Percentiles rank a stretch among this genome's conserved stretches.
Conservation (phyloP, 2,888 invertebrate genomes). For the Drosophila cracens region DNA sequence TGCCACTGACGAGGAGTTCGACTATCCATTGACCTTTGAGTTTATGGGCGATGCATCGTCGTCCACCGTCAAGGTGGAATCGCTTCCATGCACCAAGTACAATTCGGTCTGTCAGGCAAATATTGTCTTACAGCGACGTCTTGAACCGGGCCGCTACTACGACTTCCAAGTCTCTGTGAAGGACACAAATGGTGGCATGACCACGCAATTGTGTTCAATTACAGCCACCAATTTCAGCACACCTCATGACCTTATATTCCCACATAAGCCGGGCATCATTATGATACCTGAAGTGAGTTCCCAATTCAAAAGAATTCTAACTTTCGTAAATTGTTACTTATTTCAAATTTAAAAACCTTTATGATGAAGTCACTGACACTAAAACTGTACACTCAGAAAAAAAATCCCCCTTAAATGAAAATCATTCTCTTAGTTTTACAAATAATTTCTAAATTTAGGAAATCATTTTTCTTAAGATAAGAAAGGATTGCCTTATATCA, state of each 20-base stretch:
- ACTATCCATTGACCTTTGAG: slow-evolving; percentile 93
- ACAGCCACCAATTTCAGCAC: slow-evolving; percentile 94
- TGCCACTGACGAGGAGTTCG: slow-evolving; percentile 94
- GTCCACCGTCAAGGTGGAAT: slow-evolving; percentile 91
- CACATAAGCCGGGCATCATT: slow-evolving; percentile 91
- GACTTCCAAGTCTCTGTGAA: slow-evolving; percentile 91
- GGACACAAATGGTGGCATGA: slow-evolving; percentile 91
- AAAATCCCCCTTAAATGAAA: not conserved
- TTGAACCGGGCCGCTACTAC: slow-evolving; percentile 93
- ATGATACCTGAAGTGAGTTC: slow-evolving; percentile 90
- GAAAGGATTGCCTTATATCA: no score
- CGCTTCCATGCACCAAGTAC: slow-evolving; percentile 93
- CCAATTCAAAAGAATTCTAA: not conserved
- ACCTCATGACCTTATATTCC: slow-evolving; percentile 92
- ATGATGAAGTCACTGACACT: not conserved
- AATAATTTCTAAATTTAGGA: not conserved
- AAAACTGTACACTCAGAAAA: not conserved
- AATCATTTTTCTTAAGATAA: no score
- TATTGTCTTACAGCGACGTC: slow-evolving; percentile 90
- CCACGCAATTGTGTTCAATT: slow-evolving; percentile 91
- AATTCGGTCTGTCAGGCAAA: slow-evolving; percentile 96
- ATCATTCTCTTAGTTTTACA: not conserved
- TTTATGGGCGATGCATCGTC: slow-evolving; percentile 91
- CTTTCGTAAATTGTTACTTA: slow-evolving; percentile 1
- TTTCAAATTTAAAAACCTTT: not conserved